Evolutionary conservation across 2,113 vertebrate species (phyloP).

Genomic region (Vimba vimba): DNA sequence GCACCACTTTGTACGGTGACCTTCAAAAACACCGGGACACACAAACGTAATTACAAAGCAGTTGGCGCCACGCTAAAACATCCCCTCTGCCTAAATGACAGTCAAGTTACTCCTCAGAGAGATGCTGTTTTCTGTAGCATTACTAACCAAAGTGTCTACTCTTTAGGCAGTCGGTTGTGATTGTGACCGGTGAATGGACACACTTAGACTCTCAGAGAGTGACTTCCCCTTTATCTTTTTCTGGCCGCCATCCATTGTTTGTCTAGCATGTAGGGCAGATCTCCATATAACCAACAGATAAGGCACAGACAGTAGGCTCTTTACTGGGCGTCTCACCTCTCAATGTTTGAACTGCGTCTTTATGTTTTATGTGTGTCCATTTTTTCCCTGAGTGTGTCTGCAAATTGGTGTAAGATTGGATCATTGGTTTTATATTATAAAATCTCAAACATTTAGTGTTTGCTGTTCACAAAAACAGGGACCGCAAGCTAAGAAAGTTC

Average conservation of each 20-base stretch:
- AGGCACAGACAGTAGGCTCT: not conserved
- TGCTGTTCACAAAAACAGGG: not conserved
- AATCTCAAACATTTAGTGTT: not conserved
- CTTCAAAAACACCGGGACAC: constrained; percentile 77
- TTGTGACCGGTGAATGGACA: not conserved
- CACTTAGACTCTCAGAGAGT: not conserved
- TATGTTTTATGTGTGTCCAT: not conserved
- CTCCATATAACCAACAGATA: constrained; percentile 34
- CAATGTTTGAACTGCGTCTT: not conserved
- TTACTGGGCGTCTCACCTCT: not conserved
- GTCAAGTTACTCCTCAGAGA: not conserved
- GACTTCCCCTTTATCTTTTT: constrained; percentile 38
- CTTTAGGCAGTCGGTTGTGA: not conserved
- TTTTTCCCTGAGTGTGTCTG: not conserved
- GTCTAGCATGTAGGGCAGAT: constrained; percentile 13
- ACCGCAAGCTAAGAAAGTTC: too few relatives aligned
- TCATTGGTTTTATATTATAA: not conserved
- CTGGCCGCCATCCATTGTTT: constrained; percentile 28
- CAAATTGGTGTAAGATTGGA: not conserved
- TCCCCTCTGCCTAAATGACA: not conserved
- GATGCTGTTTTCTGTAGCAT: constrained; percentile 4
- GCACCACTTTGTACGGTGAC: constrained; percentile 87
- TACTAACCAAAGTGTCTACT: not conserved
- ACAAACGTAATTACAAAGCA: constrained; percentile 30
- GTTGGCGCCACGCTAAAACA: constrained; percentile 34